Evolutionary conservation across 2,113 vertebrate species (phyloP), one percentile per base, ranked within the genome.

Genomic region (Spea bombifrons): DNA sequence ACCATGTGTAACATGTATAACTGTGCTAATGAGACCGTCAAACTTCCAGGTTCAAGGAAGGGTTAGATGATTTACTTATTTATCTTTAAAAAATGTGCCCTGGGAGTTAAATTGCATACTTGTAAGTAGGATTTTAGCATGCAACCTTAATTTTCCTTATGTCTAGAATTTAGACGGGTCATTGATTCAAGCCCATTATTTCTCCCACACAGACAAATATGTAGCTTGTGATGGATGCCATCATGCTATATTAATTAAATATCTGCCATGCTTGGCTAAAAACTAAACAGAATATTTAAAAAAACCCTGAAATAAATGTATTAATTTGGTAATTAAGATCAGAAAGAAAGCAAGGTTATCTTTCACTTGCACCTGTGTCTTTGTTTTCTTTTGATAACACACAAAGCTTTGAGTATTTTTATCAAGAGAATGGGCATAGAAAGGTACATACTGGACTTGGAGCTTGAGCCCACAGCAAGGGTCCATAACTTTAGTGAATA

Each of bases 381-480:
- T 79, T 73, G 30, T 57, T 57, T 74, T 55, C 13, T 52, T 71
- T 64, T 78, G 43, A 63, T 57, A 79, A 66, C 50, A 7, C 70
- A 74, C 30, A 61, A 44, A 13, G 17, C 2, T 45, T 30, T 45
- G 13, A 48, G 66, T 53, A 67, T 67, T 59, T 43, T 15, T 57
- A 16, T 10, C 12, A 15, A 77, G 68, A 47, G 13, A 53, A 15
- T 57, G 16, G 45, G 46, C 64, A 10, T 16, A 9, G 44, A 76
- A 16, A 7, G 30, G 30, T 30, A 1, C 30, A 30, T 30, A 30
- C 30, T 1, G 30, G 30, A 30, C 30, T 30, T 30, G 30, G 30
- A 30, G 30, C 30, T 30, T 53, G 3, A 55, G 46, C 43, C 16
- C n/a, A 55, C 4, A 8, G 5, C 7, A 17, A 1, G 17, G 30